These are phyloP conservation scores for Bergia sp. DNA, from an alignment of 92 coral and sea anemone species.

Conservation along the genomic window DNA sequence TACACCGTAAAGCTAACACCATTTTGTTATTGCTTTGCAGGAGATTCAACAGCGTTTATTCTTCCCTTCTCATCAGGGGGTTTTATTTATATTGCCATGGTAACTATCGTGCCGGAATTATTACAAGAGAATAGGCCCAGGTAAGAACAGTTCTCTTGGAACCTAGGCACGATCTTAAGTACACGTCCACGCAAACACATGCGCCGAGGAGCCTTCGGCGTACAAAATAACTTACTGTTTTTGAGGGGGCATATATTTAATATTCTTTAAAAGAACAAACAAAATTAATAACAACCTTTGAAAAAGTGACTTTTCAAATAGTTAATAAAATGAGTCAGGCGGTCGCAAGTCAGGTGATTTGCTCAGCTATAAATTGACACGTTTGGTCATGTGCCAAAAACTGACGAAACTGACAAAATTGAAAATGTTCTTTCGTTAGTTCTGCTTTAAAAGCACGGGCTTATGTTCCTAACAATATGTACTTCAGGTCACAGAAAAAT, in stretches of 20 bases:
- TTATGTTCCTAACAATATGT: too few relatives aligned
- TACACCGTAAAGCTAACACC: background rate
- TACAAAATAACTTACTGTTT: background rate
- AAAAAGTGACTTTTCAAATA: background rate
- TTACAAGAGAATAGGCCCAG: slow-evolving; percentile 93
- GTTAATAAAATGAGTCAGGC: background rate
- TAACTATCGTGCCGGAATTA: slow-evolving; percentile 93
- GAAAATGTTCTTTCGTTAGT: too few relatives aligned
- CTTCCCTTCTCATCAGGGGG: slow-evolving; percentile 98
- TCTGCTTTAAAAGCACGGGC: too few relatives aligned
- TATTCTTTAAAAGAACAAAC: background rate
- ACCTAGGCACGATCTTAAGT: too few relatives aligned
- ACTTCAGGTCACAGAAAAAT: too few relatives aligned
- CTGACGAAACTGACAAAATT: background rate
- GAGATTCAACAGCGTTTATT: slow-evolving; percentile 92
- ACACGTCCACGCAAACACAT: too few relatives aligned
- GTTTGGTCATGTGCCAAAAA: background rate
- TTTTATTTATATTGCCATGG: slow-evolving; percentile 96
- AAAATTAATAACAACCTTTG: too few relatives aligned
- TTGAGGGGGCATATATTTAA: background rate
- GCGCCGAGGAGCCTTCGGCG: too few relatives aligned
- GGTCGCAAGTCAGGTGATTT: background rate
- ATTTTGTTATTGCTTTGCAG: slow-evolving; percentile 43
- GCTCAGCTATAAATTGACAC: background rate
- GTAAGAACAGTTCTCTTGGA: slow-evolving; percentile 40